phyloP scores from a whole-genome alignment of 1,140 invertebrate species.

The Eupristina koningsbergeri region DNA sequence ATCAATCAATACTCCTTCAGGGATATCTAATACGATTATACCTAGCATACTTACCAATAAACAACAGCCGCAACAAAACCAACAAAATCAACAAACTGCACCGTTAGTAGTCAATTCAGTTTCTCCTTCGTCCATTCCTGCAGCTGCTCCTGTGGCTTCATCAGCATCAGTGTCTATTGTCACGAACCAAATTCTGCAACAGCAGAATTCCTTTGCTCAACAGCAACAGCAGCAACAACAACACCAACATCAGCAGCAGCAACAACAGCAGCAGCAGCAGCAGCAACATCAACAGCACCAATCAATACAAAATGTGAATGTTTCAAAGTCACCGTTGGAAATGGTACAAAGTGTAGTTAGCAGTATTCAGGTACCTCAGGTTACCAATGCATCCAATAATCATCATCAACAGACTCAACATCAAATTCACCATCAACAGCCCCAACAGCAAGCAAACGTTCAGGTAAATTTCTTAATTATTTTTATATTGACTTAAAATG shows the following conservation, averaged over 20 bases:
- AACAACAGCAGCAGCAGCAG: slow-evolving; percentile 57
- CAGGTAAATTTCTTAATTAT: too few relatives aligned
- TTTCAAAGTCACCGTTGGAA: slow-evolving; percentile 83
- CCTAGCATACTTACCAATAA: slow-evolving; percentile 65
- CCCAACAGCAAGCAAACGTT: slow-evolving; percentile 59
- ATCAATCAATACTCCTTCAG: slow-evolving; percentile 79
- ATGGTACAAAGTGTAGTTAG: slow-evolving; percentile 88
- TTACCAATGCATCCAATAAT: slow-evolving; percentile 60
- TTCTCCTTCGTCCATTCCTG: slow-evolving; percentile 57
- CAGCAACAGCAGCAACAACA: slow-evolving; percentile 64
- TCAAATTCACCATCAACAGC: slow-evolving; percentile 58
- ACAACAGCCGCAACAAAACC: slow-evolving; percentile 57
- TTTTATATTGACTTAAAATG: too few relatives aligned
- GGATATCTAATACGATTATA: slow-evolving; percentile 65
- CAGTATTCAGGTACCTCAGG: slow-evolving; percentile 79
- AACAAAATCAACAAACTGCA: slow-evolving; percentile 13
- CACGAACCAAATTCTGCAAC: slow-evolving; percentile 19
- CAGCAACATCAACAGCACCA: slow-evolving; percentile 41
- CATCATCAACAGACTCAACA: slow-evolving; percentile 58
- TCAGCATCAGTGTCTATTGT: slow-evolving; percentile 28
- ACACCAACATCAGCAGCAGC: slow-evolving; percentile 58
- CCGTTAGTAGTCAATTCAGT: slow-evolving; percentile 34
- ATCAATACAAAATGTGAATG: slow-evolving; percentile 51
- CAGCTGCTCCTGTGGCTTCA: slow-evolving; percentile 7
- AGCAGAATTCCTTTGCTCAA: slow-evolving; percentile 33